Percentiles rank a stretch among this genome's conserved stretches.
phyloP scores from a whole-genome alignment of 2,113 vertebrate species.

The Xenopus borealis region DNA sequence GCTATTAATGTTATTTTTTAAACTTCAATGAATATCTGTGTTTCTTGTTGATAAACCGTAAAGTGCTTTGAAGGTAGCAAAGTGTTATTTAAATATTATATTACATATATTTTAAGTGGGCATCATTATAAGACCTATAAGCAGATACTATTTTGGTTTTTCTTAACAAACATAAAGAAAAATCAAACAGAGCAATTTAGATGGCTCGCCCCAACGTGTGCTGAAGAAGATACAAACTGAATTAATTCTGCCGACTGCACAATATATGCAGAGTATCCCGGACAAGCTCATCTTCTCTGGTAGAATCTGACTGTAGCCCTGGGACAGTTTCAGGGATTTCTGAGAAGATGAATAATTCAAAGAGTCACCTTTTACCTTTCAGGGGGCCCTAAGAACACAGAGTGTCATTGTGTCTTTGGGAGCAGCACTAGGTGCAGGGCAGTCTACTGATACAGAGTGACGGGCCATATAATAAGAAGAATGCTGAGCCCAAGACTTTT shows the following conservation, averaged over 20 bases:
- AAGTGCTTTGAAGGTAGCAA: too few relatives aligned
- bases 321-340: not conserved
- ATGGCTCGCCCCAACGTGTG: too few relatives aligned
- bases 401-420: not conserved
- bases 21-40: too few relatives aligned
- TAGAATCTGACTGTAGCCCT: constrained; percentile 3
- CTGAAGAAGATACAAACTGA: not conserved
- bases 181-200: too few relatives aligned
- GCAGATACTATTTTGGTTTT: too few relatives aligned
- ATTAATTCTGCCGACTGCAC: constrained; percentile 1
- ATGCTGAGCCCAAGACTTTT: not conserved
- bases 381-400: constrained; percentile 12
- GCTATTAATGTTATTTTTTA: too few relatives aligned
- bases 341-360: constrained; percentile 20
- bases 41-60: too few relatives aligned
- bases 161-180: too few relatives aligned
- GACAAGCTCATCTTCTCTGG: constrained; percentile 15
- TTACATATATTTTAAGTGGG: too few relatives aligned
- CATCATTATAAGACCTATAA: too few relatives aligned
- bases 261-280: constrained; percentile 1
- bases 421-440: not conserved
- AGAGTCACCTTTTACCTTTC: constrained; percentile 32
- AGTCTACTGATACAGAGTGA: constrained; percentile 21
- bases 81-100: too few relatives aligned
- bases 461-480: not conserved